Evolutionary conservation across 1,140 invertebrate genomes (phyloP), one percentile per base, ranked within the genome.

Genomic region (Paraescarpia echinospica): DNA sequence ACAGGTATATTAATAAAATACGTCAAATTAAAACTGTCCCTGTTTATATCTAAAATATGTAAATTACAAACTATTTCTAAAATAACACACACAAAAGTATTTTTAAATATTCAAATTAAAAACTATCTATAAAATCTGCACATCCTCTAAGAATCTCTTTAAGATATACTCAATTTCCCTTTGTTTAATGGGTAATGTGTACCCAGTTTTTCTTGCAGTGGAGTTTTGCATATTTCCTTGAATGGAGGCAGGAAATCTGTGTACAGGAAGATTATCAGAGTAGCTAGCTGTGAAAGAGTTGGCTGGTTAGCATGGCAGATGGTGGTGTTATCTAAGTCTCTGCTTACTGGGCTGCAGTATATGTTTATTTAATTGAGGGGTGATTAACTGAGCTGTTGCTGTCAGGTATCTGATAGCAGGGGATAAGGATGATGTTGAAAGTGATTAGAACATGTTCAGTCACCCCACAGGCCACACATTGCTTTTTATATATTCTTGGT

Each of bases 351-450:
- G 59, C 59, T 77, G 59, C 27, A 77, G 59, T 77, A 77, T 77
- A 77, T 77, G 59, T 77, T 77, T 77, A 77, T 77, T 77, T 77
- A 77, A 77, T 77, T 77, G 59, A 77, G 59, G 27, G 59, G 59
- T 77, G 4, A 77, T 77, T 77, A 77, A 77, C 59, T 4, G 18
- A 77, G 59, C 22, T 12, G 59, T 14, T 2, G 22, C 27, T 77
- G 59, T 77, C 59, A 77, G 59, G 59, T 77, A 18, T 77, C 59
- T 27, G 59, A 77, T 77, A 77, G 14, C 59, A 77, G 18, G 27
- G 59, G 59, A 77, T 77, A 77, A 77, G 59, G 59, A 27, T 14
- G 59, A 77, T 77, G 59, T 27, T 77, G 59, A 31, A 18, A 18
- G 27, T 77, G 59, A 77, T 77, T 77, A 77, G 59, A 77, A 27